A percentile compares a stretch with the other conserved stretches of the same genome.
Evolutionary conservation across 2,797 vertebrate genomes (phyloP).

Genomic region (Hydrophis major): DNA sequence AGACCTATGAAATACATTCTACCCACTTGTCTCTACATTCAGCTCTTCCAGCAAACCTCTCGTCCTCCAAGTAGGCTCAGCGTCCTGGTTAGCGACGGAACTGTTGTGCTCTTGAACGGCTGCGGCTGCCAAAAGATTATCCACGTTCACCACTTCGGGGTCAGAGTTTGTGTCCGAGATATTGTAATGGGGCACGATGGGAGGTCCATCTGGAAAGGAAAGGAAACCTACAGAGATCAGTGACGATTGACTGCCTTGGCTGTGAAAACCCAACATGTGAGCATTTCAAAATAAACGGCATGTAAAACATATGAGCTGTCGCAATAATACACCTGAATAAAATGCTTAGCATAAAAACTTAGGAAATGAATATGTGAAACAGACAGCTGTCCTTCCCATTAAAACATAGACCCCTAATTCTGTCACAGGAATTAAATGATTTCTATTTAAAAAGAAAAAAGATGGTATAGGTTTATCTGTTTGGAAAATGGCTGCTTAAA

Average conservation of each 20-base stretch:
- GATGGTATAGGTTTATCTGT: background rate
- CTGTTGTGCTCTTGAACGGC: conserved; percentile 88
- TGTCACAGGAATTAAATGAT: background rate
- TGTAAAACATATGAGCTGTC: background rate
- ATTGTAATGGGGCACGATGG: conserved; percentile 93
- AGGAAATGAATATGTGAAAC: background rate
- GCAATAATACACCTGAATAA: background rate
- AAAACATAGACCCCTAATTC: background rate
- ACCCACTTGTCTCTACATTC: conserved; percentile 84
- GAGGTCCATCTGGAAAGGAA: conserved; percentile 89
- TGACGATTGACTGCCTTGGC: conserved; percentile 6
- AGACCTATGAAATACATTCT: background rate
- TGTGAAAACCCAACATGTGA: background rate
- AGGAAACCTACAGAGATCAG: conserved; percentile 55
- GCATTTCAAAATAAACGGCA: background rate
- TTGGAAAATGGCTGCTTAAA: background rate
- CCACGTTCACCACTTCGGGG: conserved; percentile 90
- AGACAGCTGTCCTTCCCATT: background rate
- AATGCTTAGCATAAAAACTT: background rate
- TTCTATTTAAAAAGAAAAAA: background rate
- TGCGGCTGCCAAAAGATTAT: conserved; percentile 85
- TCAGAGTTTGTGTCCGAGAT: conserved; percentile 98
- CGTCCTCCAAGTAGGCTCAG: conserved; percentile 81
- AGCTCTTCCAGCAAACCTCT: conserved; percentile 77
- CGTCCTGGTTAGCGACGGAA: conserved; percentile 83